These are phyloP conservation scores for Synergus gifuensis DNA, from an alignment of 2,888 invertebrate genomes.

Conservation along the genomic window DNA sequence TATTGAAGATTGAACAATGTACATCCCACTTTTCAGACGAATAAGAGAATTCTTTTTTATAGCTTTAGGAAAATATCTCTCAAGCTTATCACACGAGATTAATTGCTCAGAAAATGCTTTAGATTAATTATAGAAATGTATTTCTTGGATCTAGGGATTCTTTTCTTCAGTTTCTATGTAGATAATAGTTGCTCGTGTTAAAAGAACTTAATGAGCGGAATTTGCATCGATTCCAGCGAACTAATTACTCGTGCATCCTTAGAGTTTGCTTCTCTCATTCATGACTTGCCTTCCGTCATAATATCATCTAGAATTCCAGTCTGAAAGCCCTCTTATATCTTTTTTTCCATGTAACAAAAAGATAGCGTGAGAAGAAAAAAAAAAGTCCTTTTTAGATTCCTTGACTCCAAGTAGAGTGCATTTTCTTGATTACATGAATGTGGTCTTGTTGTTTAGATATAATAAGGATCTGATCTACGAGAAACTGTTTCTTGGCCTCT, in stretches of 20 bases:
- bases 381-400: not conserved
- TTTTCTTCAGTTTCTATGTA: no score
- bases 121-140: no score
- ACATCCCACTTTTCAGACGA: not conserved
- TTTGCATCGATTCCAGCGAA: not conserved
- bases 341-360: not conserved
- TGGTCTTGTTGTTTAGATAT: conserved; percentile 1
- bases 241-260: not conserved
- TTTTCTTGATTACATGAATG: conserved; percentile 33
- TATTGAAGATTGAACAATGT: not conserved
- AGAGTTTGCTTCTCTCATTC: conserved; percentile 6
- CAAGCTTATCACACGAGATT: no score
- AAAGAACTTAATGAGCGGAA: not conserved
- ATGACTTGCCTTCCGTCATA: not conserved
- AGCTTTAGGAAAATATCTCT: no score
- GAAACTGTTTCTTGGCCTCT: conserved; percentile 35
- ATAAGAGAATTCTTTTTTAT: no score
- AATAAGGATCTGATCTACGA: conserved; percentile 12
- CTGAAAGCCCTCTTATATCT: not conserved
- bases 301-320: not conserved
- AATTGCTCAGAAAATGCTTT: no score
- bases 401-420: not conserved
- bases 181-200: no score
- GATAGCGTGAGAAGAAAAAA: not conserved
- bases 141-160: no score